These are phyloP conservation scores for Ariolimax columbianus DNA, from an alignment of 2,888 invertebrate genomes.

Conservation along the genomic window DNA sequence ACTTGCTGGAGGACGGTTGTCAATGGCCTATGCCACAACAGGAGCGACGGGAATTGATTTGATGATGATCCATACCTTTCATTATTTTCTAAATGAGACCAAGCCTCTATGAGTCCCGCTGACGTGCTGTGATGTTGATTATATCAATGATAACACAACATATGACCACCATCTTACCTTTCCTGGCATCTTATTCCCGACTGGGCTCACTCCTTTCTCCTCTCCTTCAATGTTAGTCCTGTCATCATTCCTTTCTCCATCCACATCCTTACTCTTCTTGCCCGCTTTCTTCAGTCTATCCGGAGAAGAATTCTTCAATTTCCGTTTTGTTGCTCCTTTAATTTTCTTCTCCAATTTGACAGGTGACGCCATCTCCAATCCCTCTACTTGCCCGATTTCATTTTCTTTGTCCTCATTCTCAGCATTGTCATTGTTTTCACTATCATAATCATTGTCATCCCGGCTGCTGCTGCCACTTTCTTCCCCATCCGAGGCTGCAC, in stretches of 20 bases:
- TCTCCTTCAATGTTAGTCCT: conserved; percentile 16
- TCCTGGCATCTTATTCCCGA: conserved; percentile 26
- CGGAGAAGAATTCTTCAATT: conserved; percentile 20
- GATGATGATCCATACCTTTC: too few species aligned
- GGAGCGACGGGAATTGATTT: too few species aligned
- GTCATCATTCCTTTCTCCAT: conserved; percentile 8
- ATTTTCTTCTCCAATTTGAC: conserved; percentile 35
- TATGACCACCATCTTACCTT: conserved; percentile 36
- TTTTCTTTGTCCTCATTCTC: conserved; percentile 23
- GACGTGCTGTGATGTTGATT: too few species aligned
- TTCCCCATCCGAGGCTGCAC: conserved; percentile 37
- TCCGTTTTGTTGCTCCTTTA: conserved; percentile 24
- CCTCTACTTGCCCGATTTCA: conserved; percentile 4
- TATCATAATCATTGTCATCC: conserved; percentile 49
- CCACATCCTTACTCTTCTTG: conserved; percentile 22
- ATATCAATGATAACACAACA: too few species aligned
- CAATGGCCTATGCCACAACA: too few species aligned
- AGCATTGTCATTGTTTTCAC: conserved; percentile 26
- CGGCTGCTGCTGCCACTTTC: conserved; percentile 24
- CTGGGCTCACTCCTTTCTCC: conserved; percentile 22
- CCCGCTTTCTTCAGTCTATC: conserved; percentile 36
- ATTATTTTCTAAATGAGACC: too few species aligned
- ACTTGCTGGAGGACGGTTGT: too few species aligned
- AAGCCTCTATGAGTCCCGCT: too few species aligned
- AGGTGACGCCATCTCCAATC: background rate